Percentiles rank a stretch among this genome's conserved stretches.
Evolutionary conservation across 2,113 vertebrate genomes (phyloP).

Genomic region (Speoplatyrhinus poulsoni): DNA sequence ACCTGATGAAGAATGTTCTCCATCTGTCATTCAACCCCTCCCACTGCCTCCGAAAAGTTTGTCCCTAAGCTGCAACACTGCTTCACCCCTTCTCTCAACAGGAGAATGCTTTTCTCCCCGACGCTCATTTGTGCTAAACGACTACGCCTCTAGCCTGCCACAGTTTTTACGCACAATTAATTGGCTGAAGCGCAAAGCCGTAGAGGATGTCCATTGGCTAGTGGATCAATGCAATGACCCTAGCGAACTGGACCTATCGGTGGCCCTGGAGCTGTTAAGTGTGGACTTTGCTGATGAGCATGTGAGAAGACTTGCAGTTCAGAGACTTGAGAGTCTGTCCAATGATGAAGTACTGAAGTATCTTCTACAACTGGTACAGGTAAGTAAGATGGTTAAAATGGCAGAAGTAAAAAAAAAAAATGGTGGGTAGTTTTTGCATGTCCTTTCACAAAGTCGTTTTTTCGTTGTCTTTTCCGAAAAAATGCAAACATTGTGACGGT

Average conservation of each 20-base stretch:
- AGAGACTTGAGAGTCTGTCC: slow-evolving; percentile 72
- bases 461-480: no score
- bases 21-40: not conserved
- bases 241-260: slow-evolving; percentile 67
- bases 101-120: slow-evolving; percentile 31
- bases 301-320: slow-evolving; percentile 72
- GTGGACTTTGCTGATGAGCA: slow-evolving; percentile 73
- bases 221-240: slow-evolving; percentile 65
- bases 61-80: not conserved
- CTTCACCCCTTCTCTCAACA: not conserved
- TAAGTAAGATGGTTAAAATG: slow-evolving; percentile 27
- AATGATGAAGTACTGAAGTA: slow-evolving; percentile 77
- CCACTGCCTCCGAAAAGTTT: not conserved
- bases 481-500: no score
- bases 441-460: no score
- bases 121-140: no score
- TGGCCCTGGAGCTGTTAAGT: slow-evolving; percentile 78
- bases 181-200: slow-evolving; percentile 67
- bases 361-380: slow-evolving; percentile 81
- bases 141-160: slow-evolving; percentile 69
- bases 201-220: slow-evolving; percentile 77
- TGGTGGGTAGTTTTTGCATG: no score
- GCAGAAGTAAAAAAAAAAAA: no score
- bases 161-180: slow-evolving; percentile 70
- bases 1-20: not conserved